phyloP scores from a whole-genome alignment of 2,113 vertebrate genomes.

The Sander vitreus region DNA sequence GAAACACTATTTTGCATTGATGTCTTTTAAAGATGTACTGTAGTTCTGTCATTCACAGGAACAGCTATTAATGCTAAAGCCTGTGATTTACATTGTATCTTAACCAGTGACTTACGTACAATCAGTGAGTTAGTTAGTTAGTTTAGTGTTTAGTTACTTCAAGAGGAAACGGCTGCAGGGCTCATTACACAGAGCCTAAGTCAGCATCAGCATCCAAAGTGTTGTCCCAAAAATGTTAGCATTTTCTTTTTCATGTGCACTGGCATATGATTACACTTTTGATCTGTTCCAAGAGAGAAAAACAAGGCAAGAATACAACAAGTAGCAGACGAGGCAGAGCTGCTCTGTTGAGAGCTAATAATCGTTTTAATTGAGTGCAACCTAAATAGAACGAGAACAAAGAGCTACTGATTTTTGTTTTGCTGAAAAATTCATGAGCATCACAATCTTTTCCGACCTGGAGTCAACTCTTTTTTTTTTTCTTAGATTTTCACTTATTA shows the following conservation, averaged over 20 bases:
- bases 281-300: neutral
- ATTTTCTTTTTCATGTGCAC: neutral
- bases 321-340: neutral
- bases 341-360: neutral
- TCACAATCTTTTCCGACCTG: neutral
- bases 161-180: neutral
- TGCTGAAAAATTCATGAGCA: neutral
- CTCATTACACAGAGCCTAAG: neutral
- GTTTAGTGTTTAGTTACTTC: too few species aligned
- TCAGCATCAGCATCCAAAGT: neutral
- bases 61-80: too few species aligned
- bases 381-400: constrained; percentile 12
- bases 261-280: neutral
- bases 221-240: neutral
- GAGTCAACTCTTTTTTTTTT: too few species aligned
- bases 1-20: neutral
- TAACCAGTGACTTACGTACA: too few species aligned
- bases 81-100: too few species aligned
- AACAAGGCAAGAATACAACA: neutral
- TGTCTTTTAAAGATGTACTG: constrained; percentile 2
- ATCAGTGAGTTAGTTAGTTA: too few species aligned
- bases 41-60: too few species aligned
- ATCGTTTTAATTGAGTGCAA: neutral
- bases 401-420: neutral
- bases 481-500: neutral